These are phyloP conservation scores for Caradrina kadenii DNA, from an alignment of 2,888 invertebrate species.

Conservation along the genomic window DNA sequence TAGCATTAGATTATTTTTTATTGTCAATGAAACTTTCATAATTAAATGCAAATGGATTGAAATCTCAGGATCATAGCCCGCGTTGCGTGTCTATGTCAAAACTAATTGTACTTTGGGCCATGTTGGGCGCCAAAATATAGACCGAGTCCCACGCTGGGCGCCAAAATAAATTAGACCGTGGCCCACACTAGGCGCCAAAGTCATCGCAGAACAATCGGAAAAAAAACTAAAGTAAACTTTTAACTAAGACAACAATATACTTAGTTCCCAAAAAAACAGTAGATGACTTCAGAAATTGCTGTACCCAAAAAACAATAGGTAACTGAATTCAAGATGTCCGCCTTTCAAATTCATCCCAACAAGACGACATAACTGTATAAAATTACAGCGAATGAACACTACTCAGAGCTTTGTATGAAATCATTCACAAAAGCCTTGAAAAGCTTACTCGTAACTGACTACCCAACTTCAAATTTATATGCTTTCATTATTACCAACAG, in stretches of 20 bases:
- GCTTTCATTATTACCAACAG: slow-evolving; percentile 44
- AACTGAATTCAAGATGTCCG: not conserved
- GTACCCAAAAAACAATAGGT: not conserved
- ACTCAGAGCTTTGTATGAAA: slow-evolving; percentile 27
- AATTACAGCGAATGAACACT: slow-evolving; percentile 12
- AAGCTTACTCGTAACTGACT: slow-evolving; percentile 19
- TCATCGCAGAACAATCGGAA: not conserved
- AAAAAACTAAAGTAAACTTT: not conserved
- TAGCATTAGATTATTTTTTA: not conserved
- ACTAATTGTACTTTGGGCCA: not conserved
- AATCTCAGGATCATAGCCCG: not conserved
- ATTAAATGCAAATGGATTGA: not conserved
- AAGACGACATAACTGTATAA: not conserved
- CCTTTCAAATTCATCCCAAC: not conserved
- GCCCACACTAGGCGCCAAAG: not conserved
- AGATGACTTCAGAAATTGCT: too few species aligned
- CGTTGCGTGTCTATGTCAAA: not conserved
- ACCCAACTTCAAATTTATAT: slow-evolving; percentile 38
- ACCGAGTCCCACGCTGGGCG: not conserved
- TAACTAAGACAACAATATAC: not conserved
- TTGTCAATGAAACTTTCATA: not conserved
- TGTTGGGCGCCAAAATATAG: not conserved
- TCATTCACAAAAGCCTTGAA: slow-evolving; percentile 37
- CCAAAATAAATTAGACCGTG: not conserved
- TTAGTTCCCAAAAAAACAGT: not conserved